Conservation (phyloP, 2,888 invertebrate genomes). For the Leucophenga maculata region DNA sequence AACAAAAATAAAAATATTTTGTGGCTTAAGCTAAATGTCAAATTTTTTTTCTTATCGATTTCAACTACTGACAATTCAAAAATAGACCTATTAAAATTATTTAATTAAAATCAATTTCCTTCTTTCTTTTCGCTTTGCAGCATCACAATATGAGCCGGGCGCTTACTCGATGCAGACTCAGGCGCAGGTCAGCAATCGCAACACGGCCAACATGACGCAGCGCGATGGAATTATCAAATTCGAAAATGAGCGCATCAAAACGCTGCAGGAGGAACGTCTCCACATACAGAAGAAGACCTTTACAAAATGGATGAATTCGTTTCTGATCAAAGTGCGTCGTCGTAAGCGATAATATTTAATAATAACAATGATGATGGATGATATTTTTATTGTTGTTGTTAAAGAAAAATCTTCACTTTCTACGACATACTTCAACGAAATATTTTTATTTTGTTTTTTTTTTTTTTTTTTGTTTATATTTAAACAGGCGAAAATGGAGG, state of each 20-base stretch:
- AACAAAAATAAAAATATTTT: constrained; percentile 35
- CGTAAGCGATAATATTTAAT: not conserved
- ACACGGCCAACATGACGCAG: constrained; percentile 85
- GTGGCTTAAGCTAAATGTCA: constrained; percentile 32
- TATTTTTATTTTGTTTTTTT: constrained; percentile 12
- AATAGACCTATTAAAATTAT: not conserved
- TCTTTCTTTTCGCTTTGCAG: constrained; percentile 66
- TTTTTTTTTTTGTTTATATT: constrained; percentile 6
- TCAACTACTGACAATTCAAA: constrained; percentile 1
- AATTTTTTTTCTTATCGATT: too few relatives aligned
- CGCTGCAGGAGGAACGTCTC: constrained; percentile 96
- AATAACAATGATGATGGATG: constrained; percentile 19
- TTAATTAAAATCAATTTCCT: not conserved
- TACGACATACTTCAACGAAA: not conserved
- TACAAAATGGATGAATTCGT: constrained; percentile 99
- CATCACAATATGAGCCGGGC: constrained; percentile 80
- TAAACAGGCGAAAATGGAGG: constrained; percentile 94
- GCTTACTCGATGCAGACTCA: constrained; percentile 74
- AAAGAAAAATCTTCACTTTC: constrained; percentile 12
- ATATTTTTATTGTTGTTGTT: too few relatives aligned
- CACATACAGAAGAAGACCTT: constrained; percentile 99
- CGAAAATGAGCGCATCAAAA: constrained; percentile 96
- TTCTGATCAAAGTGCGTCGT: constrained; percentile 83
- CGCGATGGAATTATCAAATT: constrained; percentile 93
- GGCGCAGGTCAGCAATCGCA: constrained; percentile 78